Evolutionary conservation across 2,797 vertebrate genomes (phyloP).

Genomic region (Propithecus perrieri): DNA sequence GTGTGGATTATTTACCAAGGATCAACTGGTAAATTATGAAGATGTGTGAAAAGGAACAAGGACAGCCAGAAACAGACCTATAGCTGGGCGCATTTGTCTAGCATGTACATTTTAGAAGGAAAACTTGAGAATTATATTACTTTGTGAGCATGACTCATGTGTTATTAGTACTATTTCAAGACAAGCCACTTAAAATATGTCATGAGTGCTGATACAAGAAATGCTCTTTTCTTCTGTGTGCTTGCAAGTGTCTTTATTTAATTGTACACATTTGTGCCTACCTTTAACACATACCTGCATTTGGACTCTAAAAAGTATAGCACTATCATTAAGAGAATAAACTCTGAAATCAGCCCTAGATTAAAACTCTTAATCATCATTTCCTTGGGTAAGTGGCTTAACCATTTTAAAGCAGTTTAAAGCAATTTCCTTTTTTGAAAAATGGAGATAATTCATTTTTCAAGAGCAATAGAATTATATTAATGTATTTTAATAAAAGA

Average conservation of each 20-base stretch:
- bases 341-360: not conserved
- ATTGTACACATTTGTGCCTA: not conserved
- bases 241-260: not conserved
- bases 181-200: slow-evolving; percentile 1
- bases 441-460: not conserved
- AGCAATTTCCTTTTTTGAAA: not conserved
- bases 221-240: not conserved
- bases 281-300: not conserved
- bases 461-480: not conserved
- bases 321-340: not conserved
- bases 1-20: not conserved
- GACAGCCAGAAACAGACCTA: not conserved
- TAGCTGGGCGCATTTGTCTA: not conserved
- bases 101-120: slow-evolving; percentile 4
- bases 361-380: not conserved
- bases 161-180: not conserved
- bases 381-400: not conserved
- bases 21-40: not conserved
- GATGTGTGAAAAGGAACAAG: not conserved
- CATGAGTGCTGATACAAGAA: not conserved
- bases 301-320: not conserved
- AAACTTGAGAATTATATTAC: not conserved
- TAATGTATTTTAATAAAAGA: not conserved
- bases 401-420: not conserved
- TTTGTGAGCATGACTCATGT: not conserved